Evolutionary conservation across 2,113 vertebrate species (phyloP).

Genomic region (Mixornis gularis): DNA sequence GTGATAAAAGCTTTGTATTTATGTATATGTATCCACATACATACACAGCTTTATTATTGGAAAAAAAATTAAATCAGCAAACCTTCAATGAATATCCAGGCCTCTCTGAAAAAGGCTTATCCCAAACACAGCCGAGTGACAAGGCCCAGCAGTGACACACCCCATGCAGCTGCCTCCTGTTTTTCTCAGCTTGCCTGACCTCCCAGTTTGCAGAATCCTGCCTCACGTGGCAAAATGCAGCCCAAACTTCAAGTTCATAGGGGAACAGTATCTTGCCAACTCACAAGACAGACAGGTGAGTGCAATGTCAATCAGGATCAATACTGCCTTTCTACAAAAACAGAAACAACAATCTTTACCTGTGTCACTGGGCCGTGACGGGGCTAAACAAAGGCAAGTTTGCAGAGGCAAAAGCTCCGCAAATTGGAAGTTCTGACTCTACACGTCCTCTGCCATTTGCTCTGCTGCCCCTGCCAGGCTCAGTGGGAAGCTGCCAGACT

Average conservation of each 20-base stretch:
- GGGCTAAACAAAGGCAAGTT: neutral
- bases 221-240: neutral
- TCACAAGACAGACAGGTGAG: neutral
- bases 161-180: neutral
- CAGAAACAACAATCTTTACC: neutral
- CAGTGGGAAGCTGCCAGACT: neutral
- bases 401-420: neutral
- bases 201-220: neutral
- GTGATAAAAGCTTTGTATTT: neutral
- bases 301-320: neutral
- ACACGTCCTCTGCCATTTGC: neutral
- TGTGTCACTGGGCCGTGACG: neutral
- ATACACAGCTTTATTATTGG: neutral
- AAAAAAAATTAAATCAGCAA: neutral
- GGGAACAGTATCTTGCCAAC: neutral
- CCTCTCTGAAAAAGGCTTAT: neutral
- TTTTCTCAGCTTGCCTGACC: conserved; percentile 1
- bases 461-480: conserved; percentile 8
- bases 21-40: neutral
- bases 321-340: neutral
- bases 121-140: neutral
- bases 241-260: neutral
- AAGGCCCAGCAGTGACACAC: neutral
- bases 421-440: neutral
- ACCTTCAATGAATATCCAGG: neutral